Evolutionary conservation across 2,888 invertebrate species (phyloP).

Genomic region (Cenopis cana): DNA sequence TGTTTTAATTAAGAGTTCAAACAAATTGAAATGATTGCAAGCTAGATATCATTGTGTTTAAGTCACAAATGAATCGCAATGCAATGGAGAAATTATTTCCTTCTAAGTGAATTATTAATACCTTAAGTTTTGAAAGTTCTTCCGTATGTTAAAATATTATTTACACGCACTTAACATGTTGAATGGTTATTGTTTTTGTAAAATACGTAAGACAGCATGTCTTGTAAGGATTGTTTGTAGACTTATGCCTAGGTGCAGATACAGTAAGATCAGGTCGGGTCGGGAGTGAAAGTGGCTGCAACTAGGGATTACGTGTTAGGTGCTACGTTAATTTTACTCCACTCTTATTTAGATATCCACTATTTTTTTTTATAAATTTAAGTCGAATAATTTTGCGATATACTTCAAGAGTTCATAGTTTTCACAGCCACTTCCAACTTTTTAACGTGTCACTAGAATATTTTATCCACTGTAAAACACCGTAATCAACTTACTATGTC

Average conservation of each 20-base stretch:
- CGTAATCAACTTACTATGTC: constrained; percentile 47
- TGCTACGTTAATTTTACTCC: neutral
- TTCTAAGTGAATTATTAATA: constrained; percentile 8
- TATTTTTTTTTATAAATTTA: neutral
- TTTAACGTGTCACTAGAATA: constrained; percentile 11
- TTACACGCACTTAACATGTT: neutral
- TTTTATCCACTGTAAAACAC: constrained; percentile 32
- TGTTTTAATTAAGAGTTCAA: constrained; percentile 9
- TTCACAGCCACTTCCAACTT: constrained; percentile 9
- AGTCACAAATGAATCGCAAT: constrained; percentile 44
- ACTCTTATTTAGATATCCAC: neutral
- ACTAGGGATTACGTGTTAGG: constrained; percentile 15
- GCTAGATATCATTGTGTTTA: constrained; percentile 46
- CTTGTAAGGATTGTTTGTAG: constrained; percentile 11
- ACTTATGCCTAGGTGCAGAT: constrained; percentile 4
- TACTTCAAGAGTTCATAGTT: neutral
- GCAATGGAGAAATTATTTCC: constrained; percentile 42
- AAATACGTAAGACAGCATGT: neutral
- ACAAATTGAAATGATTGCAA: constrained; percentile 51
- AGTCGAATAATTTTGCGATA: neutral
- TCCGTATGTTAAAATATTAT: neutral
- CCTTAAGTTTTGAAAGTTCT: constrained; percentile 19
- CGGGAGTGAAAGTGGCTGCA: constrained; percentile 45
- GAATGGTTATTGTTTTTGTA: neutral
- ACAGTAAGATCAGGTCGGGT: constrained; percentile 12